Conservation (phyloP, 2,113 vertebrate genomes). For the Mustelus asterias region DNA sequence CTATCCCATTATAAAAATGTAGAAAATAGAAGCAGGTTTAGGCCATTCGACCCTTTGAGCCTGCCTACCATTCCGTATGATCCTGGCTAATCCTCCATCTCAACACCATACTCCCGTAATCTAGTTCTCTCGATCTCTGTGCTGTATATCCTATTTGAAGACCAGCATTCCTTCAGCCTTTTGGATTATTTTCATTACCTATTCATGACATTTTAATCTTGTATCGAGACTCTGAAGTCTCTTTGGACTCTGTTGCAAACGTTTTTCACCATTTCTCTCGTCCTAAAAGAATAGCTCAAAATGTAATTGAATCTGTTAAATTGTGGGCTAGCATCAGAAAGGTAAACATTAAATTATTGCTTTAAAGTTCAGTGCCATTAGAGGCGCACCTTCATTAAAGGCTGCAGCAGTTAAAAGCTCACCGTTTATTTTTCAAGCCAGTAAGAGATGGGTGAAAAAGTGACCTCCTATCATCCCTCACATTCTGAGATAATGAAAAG, state of each 20-base stretch:
- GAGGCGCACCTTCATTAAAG: neutral
- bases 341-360: neutral
- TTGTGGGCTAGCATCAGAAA: neutral
- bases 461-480: neutral
- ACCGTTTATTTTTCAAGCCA: neutral
- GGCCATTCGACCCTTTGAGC: too few species aligned
- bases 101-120: too few species aligned
- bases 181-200: neutral
- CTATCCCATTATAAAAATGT: neutral
- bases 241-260: neutral
- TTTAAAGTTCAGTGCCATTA: neutral
- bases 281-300: too few species aligned
- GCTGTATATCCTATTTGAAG: neutral
- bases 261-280: neutral
- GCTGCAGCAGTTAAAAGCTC: neutral
- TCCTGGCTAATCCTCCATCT: too few species aligned
- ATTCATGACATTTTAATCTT: neutral
- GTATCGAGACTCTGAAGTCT: neutral
- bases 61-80: too few species aligned
- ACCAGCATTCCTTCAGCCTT: neutral
- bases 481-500: neutral
- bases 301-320: neutral
- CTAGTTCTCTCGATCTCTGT: too few species aligned
- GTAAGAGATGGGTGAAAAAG: neutral
- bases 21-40: too few species aligned